Evolutionary conservation across 2,797 vertebrate genomes (phyloP).

Genomic region (Gallirallus australis): DNA sequence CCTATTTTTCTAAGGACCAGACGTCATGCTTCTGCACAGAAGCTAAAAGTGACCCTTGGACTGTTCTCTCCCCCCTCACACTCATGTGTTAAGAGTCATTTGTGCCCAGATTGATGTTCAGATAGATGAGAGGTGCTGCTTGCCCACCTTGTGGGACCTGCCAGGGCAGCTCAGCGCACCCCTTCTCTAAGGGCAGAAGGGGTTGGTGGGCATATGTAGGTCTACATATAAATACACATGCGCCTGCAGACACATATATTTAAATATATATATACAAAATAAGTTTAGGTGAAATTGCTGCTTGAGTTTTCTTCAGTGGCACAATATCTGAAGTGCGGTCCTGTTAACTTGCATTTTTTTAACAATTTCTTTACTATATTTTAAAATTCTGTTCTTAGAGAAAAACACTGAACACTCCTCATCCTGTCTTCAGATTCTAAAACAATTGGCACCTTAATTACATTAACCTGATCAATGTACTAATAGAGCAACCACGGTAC

Average conservation of each 20-base stretch:
- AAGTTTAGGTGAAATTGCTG: background rate
- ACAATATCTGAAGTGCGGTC: background rate
- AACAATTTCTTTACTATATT: background rate
- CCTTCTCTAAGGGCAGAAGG: background rate
- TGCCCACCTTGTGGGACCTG: background rate
- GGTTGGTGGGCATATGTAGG: rapidly evolving
- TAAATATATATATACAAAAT: background rate
- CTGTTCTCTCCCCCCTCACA: background rate
- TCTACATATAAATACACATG: background rate
- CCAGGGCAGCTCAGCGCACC: background rate
- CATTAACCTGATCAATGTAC: constrained; percentile 28
- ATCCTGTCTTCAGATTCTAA: background rate
- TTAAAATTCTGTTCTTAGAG: background rate
- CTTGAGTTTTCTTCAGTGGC: background rate
- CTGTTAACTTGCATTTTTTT: background rate
- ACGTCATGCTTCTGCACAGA: background rate
- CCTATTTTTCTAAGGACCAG: background rate
- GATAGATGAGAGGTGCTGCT: background rate
- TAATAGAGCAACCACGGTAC: background rate
- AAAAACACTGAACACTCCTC: background rate
- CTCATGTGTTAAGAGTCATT: rapidly evolving
- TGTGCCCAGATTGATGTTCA: background rate
- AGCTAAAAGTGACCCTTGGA: background rate
- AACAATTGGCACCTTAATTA: constrained; percentile 8
- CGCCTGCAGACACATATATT: no score